Conservation (phyloP, 2,888 invertebrate genomes). For the Linnaemya tessellans region DNA sequence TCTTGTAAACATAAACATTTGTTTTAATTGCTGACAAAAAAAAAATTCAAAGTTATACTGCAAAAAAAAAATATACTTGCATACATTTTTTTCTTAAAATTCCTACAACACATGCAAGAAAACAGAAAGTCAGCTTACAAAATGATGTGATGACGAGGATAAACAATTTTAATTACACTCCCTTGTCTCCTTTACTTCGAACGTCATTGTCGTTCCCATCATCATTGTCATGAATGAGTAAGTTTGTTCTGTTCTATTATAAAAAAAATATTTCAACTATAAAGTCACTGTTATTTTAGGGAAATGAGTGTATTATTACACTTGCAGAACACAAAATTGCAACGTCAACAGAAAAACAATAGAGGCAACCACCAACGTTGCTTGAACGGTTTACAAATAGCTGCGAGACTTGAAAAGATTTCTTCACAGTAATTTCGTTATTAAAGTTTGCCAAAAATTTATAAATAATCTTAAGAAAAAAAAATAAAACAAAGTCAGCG, state of each 20-base stretch:
- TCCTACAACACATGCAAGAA: constrained; percentile 3
- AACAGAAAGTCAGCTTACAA: constrained; percentile 4
- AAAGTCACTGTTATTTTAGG: constrained; percentile 41
- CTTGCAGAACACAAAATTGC: constrained; percentile 13
- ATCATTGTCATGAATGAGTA: constrained; percentile 9
- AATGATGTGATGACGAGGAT: constrained; percentile 15
- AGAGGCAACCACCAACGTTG: neutral
- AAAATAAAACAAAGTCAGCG: no score
- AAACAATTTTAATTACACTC: constrained; percentile 27
- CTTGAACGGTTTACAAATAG: neutral
- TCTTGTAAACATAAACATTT: constrained; percentile 42
- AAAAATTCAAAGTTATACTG: neutral
- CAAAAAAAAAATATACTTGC: neutral
- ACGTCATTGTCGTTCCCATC: constrained; percentile 16
- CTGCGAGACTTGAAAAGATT: neutral
- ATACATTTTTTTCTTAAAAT: constrained; percentile 8
- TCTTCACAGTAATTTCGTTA: no score
- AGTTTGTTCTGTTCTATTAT: constrained; percentile 21
- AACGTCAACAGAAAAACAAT: neutral
- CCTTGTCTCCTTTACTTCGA: neutral
- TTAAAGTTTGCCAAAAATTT: neutral
- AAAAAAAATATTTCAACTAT: neutral
- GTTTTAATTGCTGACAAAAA: constrained; percentile 39
- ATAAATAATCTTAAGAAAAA: no score
- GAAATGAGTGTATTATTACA: constrained; percentile 34